phyloP scores from a whole-genome alignment of 2,888 invertebrate species.

The Conus canariensis region DNA sequence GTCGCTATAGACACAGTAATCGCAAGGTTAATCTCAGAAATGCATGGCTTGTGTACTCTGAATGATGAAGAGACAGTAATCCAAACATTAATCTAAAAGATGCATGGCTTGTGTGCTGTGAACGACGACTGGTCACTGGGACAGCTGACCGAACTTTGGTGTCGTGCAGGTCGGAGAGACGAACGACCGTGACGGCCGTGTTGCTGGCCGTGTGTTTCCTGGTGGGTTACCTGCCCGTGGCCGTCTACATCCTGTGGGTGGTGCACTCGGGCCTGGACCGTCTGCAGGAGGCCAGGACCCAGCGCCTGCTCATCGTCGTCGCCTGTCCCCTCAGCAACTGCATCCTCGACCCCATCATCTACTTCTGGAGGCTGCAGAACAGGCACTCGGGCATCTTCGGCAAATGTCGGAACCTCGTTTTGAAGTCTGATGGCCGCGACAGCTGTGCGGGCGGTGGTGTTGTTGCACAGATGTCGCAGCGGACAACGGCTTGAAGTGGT shows the following conservation, averaged over 20 bases:
- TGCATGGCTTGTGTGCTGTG: too few relatives aligned
- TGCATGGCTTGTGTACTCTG: too few relatives aligned
- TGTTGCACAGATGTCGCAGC: not conserved
- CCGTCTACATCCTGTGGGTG: conserved; percentile 21
- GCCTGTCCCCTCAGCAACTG: conserved; percentile 25
- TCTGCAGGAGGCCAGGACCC: conserved; percentile 4
- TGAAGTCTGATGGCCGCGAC: not conserved
- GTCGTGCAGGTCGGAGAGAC: not conserved
- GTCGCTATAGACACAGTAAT: too few relatives aligned
- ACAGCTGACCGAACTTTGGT: too few relatives aligned
- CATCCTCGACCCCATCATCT: conserved; percentile 29
- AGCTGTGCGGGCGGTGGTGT: not conserved
- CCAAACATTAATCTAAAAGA: too few relatives aligned
- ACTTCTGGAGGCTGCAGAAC: conserved; percentile 32
- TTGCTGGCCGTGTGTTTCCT: conserved; percentile 26
- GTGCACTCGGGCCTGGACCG: conserved; percentile 1
- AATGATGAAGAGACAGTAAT: too few relatives aligned
- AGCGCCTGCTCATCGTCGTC: conserved; percentile 34
- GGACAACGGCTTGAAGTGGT: not conserved
- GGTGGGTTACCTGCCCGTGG: conserved; percentile 10
- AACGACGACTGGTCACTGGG: too few relatives aligned
- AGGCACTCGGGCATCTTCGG: conserved; percentile 14
- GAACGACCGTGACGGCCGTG: conserved; percentile 22
- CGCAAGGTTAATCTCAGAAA: too few relatives aligned
- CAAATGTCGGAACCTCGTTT: conserved; percentile 14